These are phyloP conservation scores for Solea solea DNA, from an alignment of 2,113 vertebrate genomes.

Conservation along the genomic window DNA sequence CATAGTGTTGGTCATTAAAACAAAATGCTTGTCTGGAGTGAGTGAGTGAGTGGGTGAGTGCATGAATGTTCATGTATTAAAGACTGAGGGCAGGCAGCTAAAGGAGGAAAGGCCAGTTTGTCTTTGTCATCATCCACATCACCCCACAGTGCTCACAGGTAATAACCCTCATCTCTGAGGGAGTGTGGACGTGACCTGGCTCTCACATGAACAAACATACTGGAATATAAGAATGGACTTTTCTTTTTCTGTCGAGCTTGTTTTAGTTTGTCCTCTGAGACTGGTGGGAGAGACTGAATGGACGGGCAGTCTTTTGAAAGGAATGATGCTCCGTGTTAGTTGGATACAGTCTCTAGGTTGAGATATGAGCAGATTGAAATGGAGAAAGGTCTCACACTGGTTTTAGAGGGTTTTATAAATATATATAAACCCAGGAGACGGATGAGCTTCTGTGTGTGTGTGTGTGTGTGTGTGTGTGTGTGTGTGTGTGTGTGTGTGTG, in stretches of 20 bases:
- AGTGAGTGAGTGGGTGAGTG: background rate
- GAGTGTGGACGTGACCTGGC: constrained; percentile 30
- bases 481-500: background rate
- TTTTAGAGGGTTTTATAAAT: constrained; percentile 39
- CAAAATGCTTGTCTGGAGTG: constrained; percentile 27
- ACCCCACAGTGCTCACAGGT: constrained; percentile 41
- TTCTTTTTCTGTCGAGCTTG: constrained; percentile 48
- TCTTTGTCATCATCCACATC: constrained; percentile 45
- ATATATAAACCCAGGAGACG: background rate
- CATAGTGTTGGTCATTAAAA: constrained; percentile 56
- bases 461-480: background rate
- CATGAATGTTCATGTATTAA: constrained; percentile 37
- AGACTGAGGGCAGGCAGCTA: constrained; percentile 33
- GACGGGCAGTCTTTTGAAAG: constrained; percentile 24
- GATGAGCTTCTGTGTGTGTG: background rate
- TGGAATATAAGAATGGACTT: constrained; percentile 42
- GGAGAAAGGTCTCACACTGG: constrained; percentile 40
- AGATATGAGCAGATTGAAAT: constrained; percentile 53
- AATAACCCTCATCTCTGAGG: constrained; percentile 42
- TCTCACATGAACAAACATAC: constrained; percentile 32
- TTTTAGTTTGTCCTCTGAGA: constrained; percentile 46
- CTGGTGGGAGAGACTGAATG: constrained; percentile 15
- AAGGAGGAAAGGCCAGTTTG: constrained; percentile 47
- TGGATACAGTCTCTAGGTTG: constrained; percentile 28
- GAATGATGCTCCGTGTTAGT: constrained; percentile 41